phyloP scores from a whole-genome alignment of 2,888 invertebrate species.

The Apotomis capreana region DNA sequence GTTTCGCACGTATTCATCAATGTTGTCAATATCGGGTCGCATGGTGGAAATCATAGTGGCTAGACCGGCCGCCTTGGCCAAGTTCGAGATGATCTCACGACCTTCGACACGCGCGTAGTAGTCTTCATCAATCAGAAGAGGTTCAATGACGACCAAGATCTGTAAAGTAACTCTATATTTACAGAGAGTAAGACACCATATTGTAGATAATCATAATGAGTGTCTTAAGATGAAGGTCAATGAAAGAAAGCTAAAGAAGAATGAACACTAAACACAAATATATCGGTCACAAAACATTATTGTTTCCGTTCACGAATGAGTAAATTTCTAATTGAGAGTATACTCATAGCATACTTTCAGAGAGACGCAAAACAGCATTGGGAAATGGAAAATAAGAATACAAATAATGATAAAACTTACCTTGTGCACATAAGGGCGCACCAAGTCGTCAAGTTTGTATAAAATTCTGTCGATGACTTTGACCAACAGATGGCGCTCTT shows the following conservation, averaged over 20 bases:
- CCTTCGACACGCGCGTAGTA: slow-evolving; percentile 99
- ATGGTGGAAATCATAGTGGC: slow-evolving; percentile 99
- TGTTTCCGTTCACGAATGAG: no score
- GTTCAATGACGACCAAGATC: slow-evolving; percentile 99
- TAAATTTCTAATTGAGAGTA: no score
- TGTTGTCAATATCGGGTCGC: slow-evolving; percentile 99
- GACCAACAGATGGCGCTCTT: slow-evolving; percentile 98
- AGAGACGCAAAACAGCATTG: neutral
- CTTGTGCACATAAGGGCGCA: slow-evolving; percentile 99
- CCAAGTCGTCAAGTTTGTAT: slow-evolving; percentile 99
- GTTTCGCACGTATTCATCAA: slow-evolving; percentile 99
- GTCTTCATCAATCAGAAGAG: slow-evolving; percentile 99
- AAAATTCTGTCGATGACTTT: slow-evolving; percentile 99
- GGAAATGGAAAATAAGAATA: neutral
- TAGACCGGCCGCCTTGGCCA: slow-evolving; percentile 99
- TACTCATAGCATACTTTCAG: no score
- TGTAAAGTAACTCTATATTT: slow-evolving; percentile 53
- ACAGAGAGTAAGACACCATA: neutral
- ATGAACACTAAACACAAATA: no score
- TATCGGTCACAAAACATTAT: no score
- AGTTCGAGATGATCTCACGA: slow-evolving; percentile 98
- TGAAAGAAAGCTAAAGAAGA: no score
- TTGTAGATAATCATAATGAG: no score
- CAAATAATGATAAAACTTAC: slow-evolving; percentile 62
- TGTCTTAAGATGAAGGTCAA: no score